Base-by-base conservation (phyloP, 2,888 invertebrate species). In the Cinara cedri region DNA sequence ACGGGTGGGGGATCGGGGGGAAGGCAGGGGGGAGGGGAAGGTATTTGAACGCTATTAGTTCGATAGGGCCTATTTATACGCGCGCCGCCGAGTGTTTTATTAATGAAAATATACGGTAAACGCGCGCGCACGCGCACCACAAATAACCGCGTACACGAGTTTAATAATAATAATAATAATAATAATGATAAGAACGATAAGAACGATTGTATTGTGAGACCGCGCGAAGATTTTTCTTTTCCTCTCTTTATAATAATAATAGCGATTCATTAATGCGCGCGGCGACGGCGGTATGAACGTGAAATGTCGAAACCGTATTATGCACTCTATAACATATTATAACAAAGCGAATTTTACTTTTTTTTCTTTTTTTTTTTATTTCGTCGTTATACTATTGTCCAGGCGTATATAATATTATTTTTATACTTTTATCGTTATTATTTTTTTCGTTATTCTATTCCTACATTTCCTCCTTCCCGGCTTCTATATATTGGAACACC, bases 21-120 rank as follows among this genome's bases (percentile, higher is more conserved):
- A 6, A 24, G 44, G 62, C 9, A n/a, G 24, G 21, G 72, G 16
- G 1, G n/a, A 49, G 19, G 60, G 19, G 9, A 49, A n/a, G 63
- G 51, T 54, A 51, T 72, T 75, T n/a, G 51, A 75, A 75, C 65
- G 63, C 63, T 57, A 70, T 78, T 78, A 78, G 68, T 78, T 51
- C 19, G 78, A 78, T 70, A 62, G 57, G 57, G 46, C 24, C 66
- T 1, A 34, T 6, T 3, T 44, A 6, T 26, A 49, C 68, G 54
- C 44, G 65, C 70, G 55, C 44, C 70, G 55, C 44, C 21, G 51
- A 42, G 60, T 70, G 60, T 78, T 78, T 78, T 70, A 78, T 78
- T 78, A 78, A 78, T 78, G 78, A 78, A 70, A 78, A 78, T 62
- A 60, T 70, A 34, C 3, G 3, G 44, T 65, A n/a, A 11, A 14